A percentile compares a stretch with the other conserved stretches of the same genome.
These are phyloP conservation scores for Entomyzon cyanotis DNA, from an alignment of 2,113 vertebrate genomes.

Conservation along the genomic window DNA sequence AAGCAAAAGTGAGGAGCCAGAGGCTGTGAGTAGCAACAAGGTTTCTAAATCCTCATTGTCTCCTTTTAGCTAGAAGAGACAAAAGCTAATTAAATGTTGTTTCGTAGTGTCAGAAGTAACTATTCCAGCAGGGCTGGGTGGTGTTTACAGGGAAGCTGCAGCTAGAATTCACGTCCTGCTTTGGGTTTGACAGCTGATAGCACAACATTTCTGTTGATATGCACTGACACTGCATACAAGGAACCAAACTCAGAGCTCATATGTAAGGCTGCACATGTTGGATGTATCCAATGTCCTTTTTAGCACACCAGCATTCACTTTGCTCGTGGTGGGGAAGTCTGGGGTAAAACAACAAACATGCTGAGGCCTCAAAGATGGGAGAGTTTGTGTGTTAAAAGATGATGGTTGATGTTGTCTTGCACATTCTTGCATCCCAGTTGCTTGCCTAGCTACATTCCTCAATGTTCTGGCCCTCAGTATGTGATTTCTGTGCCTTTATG, in stretches of 20 bases:
- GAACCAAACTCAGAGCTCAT: not conserved
- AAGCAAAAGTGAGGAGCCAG: constrained; percentile 93
- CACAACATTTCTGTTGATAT: not conserved
- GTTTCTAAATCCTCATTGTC: not conserved
- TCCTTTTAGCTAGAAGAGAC: not conserved
- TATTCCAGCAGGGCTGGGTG: not conserved
- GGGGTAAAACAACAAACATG: not conserved
- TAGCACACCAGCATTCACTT: not conserved
- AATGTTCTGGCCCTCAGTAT: constrained; percentile 16
- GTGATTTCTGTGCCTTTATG: constrained; percentile 37
- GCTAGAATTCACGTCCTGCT: not conserved
- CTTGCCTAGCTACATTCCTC: constrained; percentile 23
- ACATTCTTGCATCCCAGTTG: constrained; percentile 38
- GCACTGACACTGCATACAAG: not conserved
- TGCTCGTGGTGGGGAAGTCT: not conserved
- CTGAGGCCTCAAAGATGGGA: not conserved
- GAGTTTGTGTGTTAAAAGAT: constrained; percentile 14
- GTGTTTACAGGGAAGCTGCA: not conserved
- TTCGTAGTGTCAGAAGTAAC: not conserved
- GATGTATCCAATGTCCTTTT: not conserved
- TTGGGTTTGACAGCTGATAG: not conserved
- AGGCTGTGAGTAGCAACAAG: constrained; percentile 85
- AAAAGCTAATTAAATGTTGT: not conserved
- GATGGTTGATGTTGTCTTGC: constrained; percentile 14
- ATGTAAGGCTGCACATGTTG: not conserved